Conservation (phyloP, 1,140 invertebrate species). For the Lepidurus packardi region DNA sequence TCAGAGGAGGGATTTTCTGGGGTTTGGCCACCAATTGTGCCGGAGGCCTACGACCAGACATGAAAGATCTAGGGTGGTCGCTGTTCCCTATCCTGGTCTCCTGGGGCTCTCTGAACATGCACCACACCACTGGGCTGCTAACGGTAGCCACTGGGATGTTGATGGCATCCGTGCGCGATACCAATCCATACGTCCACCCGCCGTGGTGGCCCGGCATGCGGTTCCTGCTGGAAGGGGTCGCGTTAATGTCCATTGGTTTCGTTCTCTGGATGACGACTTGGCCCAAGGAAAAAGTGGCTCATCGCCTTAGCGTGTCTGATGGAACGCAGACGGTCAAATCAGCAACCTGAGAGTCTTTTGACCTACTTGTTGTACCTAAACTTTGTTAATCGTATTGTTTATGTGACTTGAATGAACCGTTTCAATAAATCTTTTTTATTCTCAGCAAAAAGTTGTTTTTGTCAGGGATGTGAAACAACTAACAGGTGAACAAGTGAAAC, state of each 20-base stretch:
- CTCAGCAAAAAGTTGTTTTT: too few species aligned
- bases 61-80: background rate
- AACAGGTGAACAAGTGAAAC: too few species aligned
- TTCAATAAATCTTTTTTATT: too few species aligned
- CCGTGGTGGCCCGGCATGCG: constrained; percentile 1
- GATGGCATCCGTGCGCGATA: background rate
- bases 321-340: background rate
- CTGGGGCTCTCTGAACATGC: background rate
- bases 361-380: background rate
- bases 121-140: background rate
- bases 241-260: background rate
- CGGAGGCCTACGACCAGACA: background rate
- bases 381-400: background rate
- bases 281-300: background rate
- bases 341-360: background rate
- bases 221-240: background rate
- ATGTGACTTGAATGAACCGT: too few species aligned
- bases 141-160: background rate
- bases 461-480: too few species aligned
- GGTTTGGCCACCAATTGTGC: background rate
- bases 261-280: constrained; percentile 9
- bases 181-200: constrained; percentile 13
- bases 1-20: background rate
- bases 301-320: background rate
- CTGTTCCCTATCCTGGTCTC: background rate